Evolutionary conservation across 1,140 invertebrate genomes (phyloP), one percentile per base, ranked within the genome.

Genomic region (Artemia franciscana): DNA sequence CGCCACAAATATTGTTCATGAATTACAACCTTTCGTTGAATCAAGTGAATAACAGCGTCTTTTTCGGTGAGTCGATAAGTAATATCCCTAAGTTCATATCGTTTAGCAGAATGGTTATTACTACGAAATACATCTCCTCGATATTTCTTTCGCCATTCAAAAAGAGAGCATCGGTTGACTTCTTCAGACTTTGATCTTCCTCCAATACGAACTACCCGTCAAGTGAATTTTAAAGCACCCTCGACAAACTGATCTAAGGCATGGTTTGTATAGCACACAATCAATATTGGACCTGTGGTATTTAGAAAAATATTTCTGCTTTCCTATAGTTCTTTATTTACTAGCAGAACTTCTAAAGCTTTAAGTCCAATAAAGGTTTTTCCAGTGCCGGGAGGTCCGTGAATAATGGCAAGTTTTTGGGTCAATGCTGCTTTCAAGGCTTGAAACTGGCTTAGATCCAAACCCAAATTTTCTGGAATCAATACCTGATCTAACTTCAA

Each of bases 331-430:
- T 12, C 26, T 2, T 18, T 51, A 18, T 51, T 51, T 1, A 15
- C 39, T 9, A 85, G 67, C 5, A 85, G 68, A 2, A 76, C 76
- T 63, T 78, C 70, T 0, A 79, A 75, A 28, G 86, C 75, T 72
- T 83, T 77, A 9, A 84, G 71, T 3, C 83, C 84, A 9, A 88
- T 67, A 68, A 75, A 84, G 0, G 86, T 87, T 73, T 88, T 88
- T 0, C 85, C 86, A 1, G 85, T 87, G 4, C 86, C 86, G 0
- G 86, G 85, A 9, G 82, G 82, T 0, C 82, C 82, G 15, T 63
- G 57, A 28, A 62, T 62, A 18, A 62, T 18, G 12, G 39, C 21
- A 3, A 51, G 1, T 12, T 51, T 51, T 12, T 3, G 2, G 39
- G 39, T 51, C 21, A 51, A 18, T 12, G 39, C 39, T 15, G 12